Conservation (phyloP, 2,797 vertebrate species). For the Sebastes vulpes region DNA sequence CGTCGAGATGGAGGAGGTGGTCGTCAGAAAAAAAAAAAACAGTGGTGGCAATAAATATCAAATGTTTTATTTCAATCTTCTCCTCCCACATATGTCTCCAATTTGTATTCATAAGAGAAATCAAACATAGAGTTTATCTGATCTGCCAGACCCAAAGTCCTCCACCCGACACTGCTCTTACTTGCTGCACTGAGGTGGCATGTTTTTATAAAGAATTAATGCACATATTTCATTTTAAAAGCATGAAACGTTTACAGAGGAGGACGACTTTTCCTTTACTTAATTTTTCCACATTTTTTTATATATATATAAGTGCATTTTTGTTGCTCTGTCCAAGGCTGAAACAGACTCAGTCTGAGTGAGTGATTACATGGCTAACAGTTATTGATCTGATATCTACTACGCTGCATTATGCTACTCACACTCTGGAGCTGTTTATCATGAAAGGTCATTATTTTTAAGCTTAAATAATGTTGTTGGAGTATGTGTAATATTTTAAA, state of each 20-base stretch:
- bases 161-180: background rate
- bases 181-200: background rate
- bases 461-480: background rate
- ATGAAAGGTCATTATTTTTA: background rate
- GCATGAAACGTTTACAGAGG: background rate
- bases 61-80: conserved; percentile 30
- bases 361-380: conserved; percentile 11
- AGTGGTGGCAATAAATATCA: conserved; percentile 53
- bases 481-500: background rate
- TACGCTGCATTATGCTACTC: background rate
- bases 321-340: background rate
- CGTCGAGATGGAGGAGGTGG: conserved; percentile 40
- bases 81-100: conserved; percentile 7
- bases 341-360: background rate
- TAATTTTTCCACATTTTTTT: background rate
- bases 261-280: background rate
- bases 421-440: background rate
- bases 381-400: conserved; percentile 23
- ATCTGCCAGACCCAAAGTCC: background rate
- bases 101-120: conserved; percentile 37
- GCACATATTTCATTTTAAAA: background rate
- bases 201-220: conserved; percentile 11
- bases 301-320: background rate
- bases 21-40: conserved; percentile 41
- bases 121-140: conserved; percentile 26